phyloP scores from a whole-genome alignment of 2,888 invertebrate species.

The Panorpa germanica region DNA sequence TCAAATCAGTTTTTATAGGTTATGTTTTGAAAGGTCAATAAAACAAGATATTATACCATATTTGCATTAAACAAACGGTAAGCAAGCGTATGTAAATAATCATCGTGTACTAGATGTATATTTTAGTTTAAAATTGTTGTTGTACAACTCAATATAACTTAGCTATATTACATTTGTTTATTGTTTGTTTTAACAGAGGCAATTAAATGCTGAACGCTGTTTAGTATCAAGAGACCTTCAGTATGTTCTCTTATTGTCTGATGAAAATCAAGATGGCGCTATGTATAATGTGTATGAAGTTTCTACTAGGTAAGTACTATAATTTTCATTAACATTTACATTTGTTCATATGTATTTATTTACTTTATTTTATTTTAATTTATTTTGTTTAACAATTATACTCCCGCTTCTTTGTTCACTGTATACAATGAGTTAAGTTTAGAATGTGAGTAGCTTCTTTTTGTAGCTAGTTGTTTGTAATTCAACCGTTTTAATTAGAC shows the following conservation, averaged over 20 bases:
- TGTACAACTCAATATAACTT: not conserved
- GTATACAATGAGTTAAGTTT: too few relatives aligned
- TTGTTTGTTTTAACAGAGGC: constrained; percentile 35
- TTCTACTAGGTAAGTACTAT: not conserved
- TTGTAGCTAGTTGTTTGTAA: too few relatives aligned
- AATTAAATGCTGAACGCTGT: constrained; percentile 59
- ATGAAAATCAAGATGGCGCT: constrained; percentile 25
- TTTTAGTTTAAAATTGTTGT: not conserved
- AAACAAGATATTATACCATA: too few relatives aligned
- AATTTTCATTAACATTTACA: constrained; percentile 8
- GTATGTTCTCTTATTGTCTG: constrained; percentile 57
- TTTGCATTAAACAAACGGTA: too few relatives aligned
- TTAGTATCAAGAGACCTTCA: constrained; percentile 59
- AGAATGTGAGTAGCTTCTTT: too few relatives aligned
- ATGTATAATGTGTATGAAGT: constrained; percentile 14
- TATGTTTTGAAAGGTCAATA: too few relatives aligned
- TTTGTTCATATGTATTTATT: constrained; percentile 7
- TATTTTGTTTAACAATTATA: too few relatives aligned
- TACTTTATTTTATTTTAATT: too few relatives aligned
- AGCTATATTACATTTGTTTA: constrained; percentile 8
- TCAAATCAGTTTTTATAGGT: too few relatives aligned
- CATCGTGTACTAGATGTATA: not conserved
- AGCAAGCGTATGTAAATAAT: too few relatives aligned
- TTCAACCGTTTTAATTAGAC: too few relatives aligned
- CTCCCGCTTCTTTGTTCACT: too few relatives aligned